Evolutionary conservation across 2,797 vertebrate genomes (phyloP).

Genomic region (Pangasius mekongensis): DNA sequence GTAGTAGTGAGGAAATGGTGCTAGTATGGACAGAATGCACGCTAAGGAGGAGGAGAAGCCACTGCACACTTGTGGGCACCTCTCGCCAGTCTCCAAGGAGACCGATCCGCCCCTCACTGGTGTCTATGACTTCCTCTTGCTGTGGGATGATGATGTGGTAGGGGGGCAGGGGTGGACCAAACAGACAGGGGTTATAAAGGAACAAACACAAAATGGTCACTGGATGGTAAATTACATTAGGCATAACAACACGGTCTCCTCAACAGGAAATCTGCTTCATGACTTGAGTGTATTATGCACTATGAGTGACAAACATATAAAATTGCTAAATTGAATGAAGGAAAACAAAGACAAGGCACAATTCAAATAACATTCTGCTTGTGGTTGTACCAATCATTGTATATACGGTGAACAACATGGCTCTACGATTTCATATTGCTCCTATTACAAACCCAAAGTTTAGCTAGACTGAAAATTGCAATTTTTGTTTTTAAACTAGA

Average conservation of each 20-base stretch:
- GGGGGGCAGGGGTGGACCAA: not conserved
- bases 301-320: constrained; percentile 38
- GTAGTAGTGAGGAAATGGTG: constrained; percentile 26
- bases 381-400: not conserved
- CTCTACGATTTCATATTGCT: not conserved
- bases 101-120: constrained; percentile 79
- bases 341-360: constrained; percentile 50
- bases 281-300: constrained; percentile 47
- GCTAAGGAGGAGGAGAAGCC: constrained; percentile 47
- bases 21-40: constrained; percentile 11
- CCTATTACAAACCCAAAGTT: not conserved
- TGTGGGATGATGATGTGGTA: constrained; percentile 63
- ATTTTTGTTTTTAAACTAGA: not conserved
- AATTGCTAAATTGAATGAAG: constrained; percentile 28
- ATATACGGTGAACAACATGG: not conserved
- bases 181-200: constrained; percentile 49
- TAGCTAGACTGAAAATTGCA: not conserved
- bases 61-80: constrained; percentile 77
- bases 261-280: constrained; percentile 65
- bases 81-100: constrained; percentile 83
- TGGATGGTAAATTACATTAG: constrained; percentile 32
- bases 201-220: constrained; percentile 59
- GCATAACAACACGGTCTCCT: constrained; percentile 51
- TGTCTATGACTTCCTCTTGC: constrained; percentile 80
- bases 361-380: constrained; percentile 58